Evolutionary conservation across 2,888 invertebrate species (phyloP), one percentile per base, ranked within the genome.

Genomic region (Pachliopta kotzebuea): DNA sequence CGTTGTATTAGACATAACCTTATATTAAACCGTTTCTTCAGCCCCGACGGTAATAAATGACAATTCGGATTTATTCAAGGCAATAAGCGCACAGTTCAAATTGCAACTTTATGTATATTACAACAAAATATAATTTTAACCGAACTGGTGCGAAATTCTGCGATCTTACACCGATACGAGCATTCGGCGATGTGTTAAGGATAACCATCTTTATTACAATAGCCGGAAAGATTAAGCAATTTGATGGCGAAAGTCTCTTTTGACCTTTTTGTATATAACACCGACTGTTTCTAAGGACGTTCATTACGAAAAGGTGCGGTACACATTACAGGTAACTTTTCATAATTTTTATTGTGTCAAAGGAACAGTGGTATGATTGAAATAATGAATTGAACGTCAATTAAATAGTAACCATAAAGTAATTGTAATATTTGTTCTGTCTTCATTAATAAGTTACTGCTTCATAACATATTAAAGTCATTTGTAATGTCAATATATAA

Each of bases 21-120:
- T 79, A 81, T 77, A 80, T 80, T 80, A 80, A 81, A 82, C 79
- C 78, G 78, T 83, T 83, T 81, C 80, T 80, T 79, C 74, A 77
- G 77, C 76, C 69, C 73, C 69, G 74, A 71, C 71, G 70, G 68
- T 76, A 76, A 76, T 78, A 83, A 81, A 81, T 81, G 81, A 82
- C 83, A 80, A 80, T 79, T 77, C 77, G 74, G 73, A 79, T 80
- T 80, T 80, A 78, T 82, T 78, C 72, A 65, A 69, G 69, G 70
- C 63, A 20, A 18, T 24, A 8, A 7, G 7, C 42, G 20, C 31
- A 29, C 62, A 57, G 60, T 58, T 59, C 56, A 26, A 76, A 74
- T 71, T 60, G 74, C 49, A 74, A 75, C 75, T 70, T 42, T 80
- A 77, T n/a, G 57, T 2, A 0, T 56, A 11, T 17, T 62, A 60